A percentile compares a stretch with the other conserved stretches of the same genome.
These are phyloP conservation scores for Zoanthus sociatus DNA, from an alignment of 92 coral and sea anemone species.

Conservation along the genomic window DNA sequence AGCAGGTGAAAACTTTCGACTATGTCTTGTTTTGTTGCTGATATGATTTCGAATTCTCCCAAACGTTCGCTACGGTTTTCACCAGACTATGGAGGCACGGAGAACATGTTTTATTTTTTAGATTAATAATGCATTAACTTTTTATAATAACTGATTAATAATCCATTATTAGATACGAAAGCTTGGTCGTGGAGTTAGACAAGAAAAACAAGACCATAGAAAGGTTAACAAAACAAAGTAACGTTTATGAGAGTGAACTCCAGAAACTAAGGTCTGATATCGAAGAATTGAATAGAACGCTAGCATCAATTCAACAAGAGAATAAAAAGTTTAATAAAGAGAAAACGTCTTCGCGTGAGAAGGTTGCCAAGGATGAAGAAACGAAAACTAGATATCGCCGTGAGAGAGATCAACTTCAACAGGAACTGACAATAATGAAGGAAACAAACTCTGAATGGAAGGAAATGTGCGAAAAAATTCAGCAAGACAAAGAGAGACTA, in stretches of 20 bases:
- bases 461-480: slow-evolving; percentile 92
- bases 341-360: slow-evolving; percentile 59
- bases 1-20: too few relatives aligned
- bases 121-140: too few relatives aligned
- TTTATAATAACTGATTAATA: too few relatives aligned
- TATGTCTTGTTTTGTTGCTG: too few relatives aligned
- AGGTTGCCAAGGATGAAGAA: slow-evolving; percentile 68
- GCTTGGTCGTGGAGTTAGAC: slow-evolving; percentile 70
- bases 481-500: slow-evolving; percentile 82
- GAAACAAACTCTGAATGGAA: slow-evolving; percentile 87
- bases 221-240: slow-evolving; percentile 76
- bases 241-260: slow-evolving; percentile 75
- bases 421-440: slow-evolving; percentile 79
- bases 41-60: too few relatives aligned
- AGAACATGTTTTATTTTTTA: too few relatives aligned
- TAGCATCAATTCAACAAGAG: slow-evolving; percentile 81
- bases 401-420: slow-evolving; percentile 78
- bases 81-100: too few relatives aligned
- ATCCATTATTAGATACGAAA: slow-evolving; percentile 35
- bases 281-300: slow-evolving; percentile 68
- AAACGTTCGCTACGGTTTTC: too few relatives aligned
- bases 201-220: slow-evolving; percentile 67
- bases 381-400: slow-evolving; percentile 60
- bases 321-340: slow-evolving; percentile 71
- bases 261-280: slow-evolving; percentile 79